These are phyloP conservation scores for Trachops cirrhosus DNA, from an alignment of 2,797 vertebrate species.

Conservation along the genomic window DNA sequence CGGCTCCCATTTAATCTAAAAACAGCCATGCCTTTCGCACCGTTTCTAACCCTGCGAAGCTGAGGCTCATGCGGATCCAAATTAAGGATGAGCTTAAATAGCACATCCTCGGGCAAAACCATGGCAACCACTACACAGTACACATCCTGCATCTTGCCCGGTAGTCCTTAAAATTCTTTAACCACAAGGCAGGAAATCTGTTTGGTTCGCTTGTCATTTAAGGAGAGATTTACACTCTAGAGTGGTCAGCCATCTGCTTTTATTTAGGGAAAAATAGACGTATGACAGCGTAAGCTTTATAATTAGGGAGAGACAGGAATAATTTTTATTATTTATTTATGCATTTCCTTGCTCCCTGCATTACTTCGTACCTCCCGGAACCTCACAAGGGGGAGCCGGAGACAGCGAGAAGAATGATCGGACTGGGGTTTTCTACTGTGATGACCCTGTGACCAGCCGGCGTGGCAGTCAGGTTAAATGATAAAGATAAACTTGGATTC, in stretches of 20 bases:
- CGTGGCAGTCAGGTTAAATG: not conserved
- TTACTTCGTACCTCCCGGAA: not conserved
- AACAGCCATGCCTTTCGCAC: conserved; percentile 44
- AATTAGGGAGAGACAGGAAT: not conserved
- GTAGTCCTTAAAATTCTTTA: conserved; percentile 58
- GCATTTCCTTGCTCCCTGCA: not conserved
- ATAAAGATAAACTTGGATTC: not conserved
- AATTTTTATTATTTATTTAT: not conserved
- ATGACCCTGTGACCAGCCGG: not conserved
- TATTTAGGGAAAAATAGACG: not conserved
- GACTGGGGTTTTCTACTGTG: not conserved
- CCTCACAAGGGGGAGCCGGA: not conserved
- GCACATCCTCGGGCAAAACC: conserved; percentile 63
- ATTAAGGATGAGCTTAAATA: conserved; percentile 57
- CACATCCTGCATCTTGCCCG: not conserved
- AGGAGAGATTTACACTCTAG: conserved; percentile 33
- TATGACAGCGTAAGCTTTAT: not conserved
- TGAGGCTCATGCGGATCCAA: conserved; percentile 40
- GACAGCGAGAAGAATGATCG: not conserved
- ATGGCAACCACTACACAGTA: conserved; percentile 64
- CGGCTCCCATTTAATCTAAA: conserved; percentile 52
- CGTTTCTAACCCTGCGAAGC: conserved; percentile 62
- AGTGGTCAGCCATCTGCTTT: not conserved
- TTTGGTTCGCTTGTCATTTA: conserved; percentile 34
- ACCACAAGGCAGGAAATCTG: conserved; percentile 55